Percentiles rank a stretch among this genome's conserved stretches.
Evolutionary conservation across 2,113 vertebrate species (phyloP).

Genomic region (Kobus ellipsiprymnus): DNA sequence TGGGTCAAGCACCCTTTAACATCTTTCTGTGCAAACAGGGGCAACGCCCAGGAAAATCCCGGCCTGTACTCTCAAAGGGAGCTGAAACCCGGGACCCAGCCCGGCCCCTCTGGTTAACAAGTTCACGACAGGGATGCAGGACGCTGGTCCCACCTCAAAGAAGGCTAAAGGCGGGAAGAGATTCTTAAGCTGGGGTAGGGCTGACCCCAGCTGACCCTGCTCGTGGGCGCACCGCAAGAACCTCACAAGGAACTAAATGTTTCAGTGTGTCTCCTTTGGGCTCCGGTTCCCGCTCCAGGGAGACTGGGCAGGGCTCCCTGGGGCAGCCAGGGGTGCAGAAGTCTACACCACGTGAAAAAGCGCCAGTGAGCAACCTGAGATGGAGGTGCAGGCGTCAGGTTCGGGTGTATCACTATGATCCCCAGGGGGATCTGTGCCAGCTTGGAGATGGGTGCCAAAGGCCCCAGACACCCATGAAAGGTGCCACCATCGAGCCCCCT

Average conservation of each 20-base stretch:
- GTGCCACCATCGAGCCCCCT: rapidly evolving
- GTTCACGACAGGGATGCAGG: neutral
- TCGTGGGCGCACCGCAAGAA: rapidly evolving
- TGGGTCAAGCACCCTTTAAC: neutral
- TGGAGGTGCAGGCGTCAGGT: no score
- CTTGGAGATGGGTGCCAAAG: neutral
- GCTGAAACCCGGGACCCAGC: neutral
- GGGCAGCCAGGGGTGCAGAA: no score
- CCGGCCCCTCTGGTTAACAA: rapidly evolving
- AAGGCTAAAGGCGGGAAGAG: neutral
- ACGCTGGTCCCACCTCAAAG: rapidly evolving
- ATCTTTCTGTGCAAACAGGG: neutral
- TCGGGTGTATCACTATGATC: no score
- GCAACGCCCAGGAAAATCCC: neutral
- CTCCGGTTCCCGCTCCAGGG: neutral
- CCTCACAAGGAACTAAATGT: neutral
- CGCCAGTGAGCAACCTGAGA: no score
- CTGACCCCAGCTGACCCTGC: neutral
- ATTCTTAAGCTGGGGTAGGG: rapidly evolving
- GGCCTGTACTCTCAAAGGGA: neutral
- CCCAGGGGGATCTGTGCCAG: no score
- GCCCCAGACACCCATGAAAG: neutral
- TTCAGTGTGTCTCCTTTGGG: neutral
- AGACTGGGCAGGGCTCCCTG: no score
- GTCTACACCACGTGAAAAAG: no score